Evolutionary conservation across 2,888 invertebrate species (phyloP), one percentile per base, ranked within the genome.

Genomic region (Aleiodes leptofemur): DNA sequence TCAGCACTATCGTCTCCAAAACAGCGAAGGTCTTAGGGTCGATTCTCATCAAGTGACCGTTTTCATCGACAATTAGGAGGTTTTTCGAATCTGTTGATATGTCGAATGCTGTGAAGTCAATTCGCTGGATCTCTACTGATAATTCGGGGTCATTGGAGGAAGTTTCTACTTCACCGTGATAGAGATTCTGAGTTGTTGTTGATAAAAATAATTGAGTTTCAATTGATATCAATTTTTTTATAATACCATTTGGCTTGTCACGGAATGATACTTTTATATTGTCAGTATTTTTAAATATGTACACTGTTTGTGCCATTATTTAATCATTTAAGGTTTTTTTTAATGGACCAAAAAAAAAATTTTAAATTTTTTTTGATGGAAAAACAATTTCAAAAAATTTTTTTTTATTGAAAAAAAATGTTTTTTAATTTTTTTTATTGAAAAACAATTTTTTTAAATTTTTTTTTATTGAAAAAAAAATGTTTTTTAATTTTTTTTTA

Each of bases 31-130:
- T 90, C 73, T 88, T 85, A 66, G 91, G 89, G 85, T 91, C 91
- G 80, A 91, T 90, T 87, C 92, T 92, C 82, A 91, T 92, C 31
- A 94, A 91, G 77, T 91, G 90, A 16, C 94, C 94, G 83, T 92
- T 92, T 68, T 91, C 90, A 88, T 92, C 92, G 78, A 94, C 92
- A 76, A 93, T 90, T 86, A 92, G 94, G 64, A 94, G 88, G 82
- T 91, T 88, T 81, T 92, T 90, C 82, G 91, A 91, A 85, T 92
- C 92, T 83, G 91, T 91, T 81, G 93, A 93, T 87, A 94, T 91
- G 90, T 94, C 94, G 80, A 92, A 90, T 38, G 93, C 93, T 80
- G 90, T 90, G 78, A 93, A 90, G 77, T 91, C 91, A 68, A 90
- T 90, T 71, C 91, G 89, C 11, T 11, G 4, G 0, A 43, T 43